A percentile compares a stretch with the other conserved stretches of the same genome.
Evolutionary conservation across 2,888 invertebrate genomes (phyloP).

Genomic region (Teleiodes luculella): DNA sequence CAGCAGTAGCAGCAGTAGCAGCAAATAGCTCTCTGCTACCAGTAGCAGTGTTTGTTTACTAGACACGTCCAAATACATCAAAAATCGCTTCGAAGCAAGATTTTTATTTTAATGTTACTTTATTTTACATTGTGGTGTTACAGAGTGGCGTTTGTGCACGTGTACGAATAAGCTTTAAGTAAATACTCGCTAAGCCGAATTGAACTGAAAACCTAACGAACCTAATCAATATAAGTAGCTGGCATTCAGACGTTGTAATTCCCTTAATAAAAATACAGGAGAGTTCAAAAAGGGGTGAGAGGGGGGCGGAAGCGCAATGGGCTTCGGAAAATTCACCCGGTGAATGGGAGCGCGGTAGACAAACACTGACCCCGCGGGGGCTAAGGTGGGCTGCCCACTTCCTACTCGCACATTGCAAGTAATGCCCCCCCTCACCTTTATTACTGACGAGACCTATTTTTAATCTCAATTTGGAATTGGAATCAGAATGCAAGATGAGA

Average conservation of each 20-base stretch:
- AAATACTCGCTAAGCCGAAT: too few relatives aligned
- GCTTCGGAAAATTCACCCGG: conserved; percentile 76
- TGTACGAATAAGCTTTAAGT: neutral
- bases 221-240: conserved; percentile 74
- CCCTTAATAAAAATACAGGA: conserved; percentile 75
- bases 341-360: conserved; percentile 77
- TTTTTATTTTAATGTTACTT: too few relatives aligned
- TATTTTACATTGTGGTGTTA: too few relatives aligned
- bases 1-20: too few relatives aligned
- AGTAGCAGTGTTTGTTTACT: too few relatives aligned
- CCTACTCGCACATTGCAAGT: conserved; percentile 66
- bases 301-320: conserved; percentile 64
- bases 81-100: too few relatives aligned
- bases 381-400: conserved; percentile 35
- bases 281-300: conserved; percentile 48
- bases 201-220: conserved; percentile 1
- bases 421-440: conserved; percentile 52
- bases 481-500: conserved; percentile 4
- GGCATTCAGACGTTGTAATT: conserved; percentile 72
- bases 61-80: too few relatives aligned
- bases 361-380: conserved; percentile 61
- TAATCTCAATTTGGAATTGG: conserved; percentile 35
- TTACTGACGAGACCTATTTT: conserved; percentile 44
- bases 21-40: too few relatives aligned
- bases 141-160: too few relatives aligned